phyloP scores from a whole-genome alignment of 2,888 invertebrate genomes.

The Tenthredo distinguenda region DNA sequence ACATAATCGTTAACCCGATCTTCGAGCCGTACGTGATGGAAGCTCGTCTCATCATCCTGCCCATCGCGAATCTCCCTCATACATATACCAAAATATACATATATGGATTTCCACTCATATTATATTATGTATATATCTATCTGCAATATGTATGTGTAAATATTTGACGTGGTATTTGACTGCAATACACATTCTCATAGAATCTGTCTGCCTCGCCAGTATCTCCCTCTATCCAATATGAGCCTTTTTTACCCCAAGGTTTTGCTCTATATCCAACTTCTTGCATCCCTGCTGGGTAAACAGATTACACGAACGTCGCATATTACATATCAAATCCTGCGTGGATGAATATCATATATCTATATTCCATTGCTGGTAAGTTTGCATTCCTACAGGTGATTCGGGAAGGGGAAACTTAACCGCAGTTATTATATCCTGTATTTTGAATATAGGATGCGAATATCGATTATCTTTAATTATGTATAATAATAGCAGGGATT shows the following conservation, averaged over 20 bases:
- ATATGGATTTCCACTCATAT: not conserved
- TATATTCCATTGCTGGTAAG: not conserved
- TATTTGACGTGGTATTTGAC: not conserved
- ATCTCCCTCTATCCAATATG: conserved; percentile 4
- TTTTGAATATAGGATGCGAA: not conserved
- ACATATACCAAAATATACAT: not conserved
- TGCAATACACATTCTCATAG: not conserved
- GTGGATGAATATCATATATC: not conserved
- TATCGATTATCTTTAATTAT: not conserved
- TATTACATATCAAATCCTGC: conserved; percentile 7
- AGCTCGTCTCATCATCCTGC: conserved; percentile 22
- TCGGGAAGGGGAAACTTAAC: not conserved
- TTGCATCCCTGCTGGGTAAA: conserved; percentile 9
- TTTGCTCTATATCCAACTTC: conserved; percentile 10
- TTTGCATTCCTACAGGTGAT: conserved; percentile 20
- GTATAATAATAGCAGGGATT: not conserved
- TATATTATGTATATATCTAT: not conserved
- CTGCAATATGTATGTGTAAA: not conserved
- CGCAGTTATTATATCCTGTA: not conserved
- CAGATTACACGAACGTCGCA: conserved; percentile 12
- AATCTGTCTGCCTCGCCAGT: conserved; percentile 6
- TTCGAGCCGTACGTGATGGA: conserved; percentile 16
- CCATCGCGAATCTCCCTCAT: not conserved
- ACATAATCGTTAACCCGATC: conserved; percentile 26
- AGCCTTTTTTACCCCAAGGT: not conserved